Conservation (phyloP, 2,113 vertebrate genomes). For the Epinephelus cyanopodus region DNA sequence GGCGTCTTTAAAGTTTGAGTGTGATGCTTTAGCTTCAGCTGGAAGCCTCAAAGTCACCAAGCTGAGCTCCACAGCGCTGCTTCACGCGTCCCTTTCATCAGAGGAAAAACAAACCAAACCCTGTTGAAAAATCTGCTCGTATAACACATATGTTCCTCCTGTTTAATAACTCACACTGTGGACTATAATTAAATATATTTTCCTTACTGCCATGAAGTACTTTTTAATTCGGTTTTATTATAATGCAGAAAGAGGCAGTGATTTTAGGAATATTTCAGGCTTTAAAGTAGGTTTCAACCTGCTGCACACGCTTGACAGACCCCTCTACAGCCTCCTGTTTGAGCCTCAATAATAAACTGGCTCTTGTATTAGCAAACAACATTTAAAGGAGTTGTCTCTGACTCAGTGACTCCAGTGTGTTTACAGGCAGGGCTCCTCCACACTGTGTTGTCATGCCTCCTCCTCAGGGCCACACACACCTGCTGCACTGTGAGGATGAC, state of each 20-base stretch:
- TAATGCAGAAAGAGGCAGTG: neutral
- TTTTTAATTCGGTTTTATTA: neutral
- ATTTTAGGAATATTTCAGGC: neutral
- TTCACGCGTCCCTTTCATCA: neutral
- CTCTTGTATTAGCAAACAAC: no score
- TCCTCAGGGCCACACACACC: no score
- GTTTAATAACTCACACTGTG: neutral
- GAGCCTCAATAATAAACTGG: no score
- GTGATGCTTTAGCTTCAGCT: fast-evolving
- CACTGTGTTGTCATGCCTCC: no score
- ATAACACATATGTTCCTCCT: neutral
- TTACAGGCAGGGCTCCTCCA: no score
- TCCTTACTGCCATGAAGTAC: neutral
- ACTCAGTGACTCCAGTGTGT: no score
- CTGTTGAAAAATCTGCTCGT: neutral
- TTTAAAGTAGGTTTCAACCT: neutral
- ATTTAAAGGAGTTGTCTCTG: no score
- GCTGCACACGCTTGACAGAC: neutral
- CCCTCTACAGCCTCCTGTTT: no score
- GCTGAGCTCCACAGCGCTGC: no score
- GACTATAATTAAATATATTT: no score
- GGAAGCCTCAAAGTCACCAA: neutral
- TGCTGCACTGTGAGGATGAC: neutral
- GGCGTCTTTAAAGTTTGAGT: fast-evolving
- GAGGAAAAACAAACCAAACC: neutral